A percentile compares a stretch with the other conserved stretches of the same genome.
Evolutionary conservation across 2,888 invertebrate genomes (phyloP).

Genomic region (Brenthis hecate): DNA sequence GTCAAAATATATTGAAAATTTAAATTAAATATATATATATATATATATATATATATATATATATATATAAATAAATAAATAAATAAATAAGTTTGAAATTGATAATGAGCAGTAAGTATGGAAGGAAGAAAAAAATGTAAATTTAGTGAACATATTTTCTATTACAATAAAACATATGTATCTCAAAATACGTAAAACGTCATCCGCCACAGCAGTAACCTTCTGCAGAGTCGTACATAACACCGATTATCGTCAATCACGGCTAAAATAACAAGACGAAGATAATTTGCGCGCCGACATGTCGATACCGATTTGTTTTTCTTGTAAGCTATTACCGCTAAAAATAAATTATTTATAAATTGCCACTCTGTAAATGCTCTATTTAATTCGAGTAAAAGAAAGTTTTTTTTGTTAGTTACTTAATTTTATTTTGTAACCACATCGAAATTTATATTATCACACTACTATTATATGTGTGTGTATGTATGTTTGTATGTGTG

Average conservation of each 20-base stretch:
- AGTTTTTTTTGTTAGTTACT: neutral
- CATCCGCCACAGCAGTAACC: conserved; percentile 27
- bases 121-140: too few relatives aligned
- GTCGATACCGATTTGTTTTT: conserved; percentile 63
- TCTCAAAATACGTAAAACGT: conserved; percentile 33
- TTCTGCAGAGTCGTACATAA: conserved; percentile 32
- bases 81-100: too few relatives aligned
- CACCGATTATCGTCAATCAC: conserved; percentile 44
- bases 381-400: conserved; percentile 8
- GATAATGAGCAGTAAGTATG: too few relatives aligned
- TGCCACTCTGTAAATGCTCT: conserved; percentile 39
- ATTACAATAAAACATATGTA: conserved; percentile 8
- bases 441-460: too few relatives aligned
- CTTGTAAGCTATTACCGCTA: conserved; percentile 46
- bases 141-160: neutral
- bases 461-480: too few relatives aligned
- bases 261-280: conserved; percentile 41
- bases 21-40: too few relatives aligned
- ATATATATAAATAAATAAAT: too few relatives aligned
- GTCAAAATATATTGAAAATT: too few relatives aligned
- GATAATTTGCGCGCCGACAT: conserved; percentile 46
- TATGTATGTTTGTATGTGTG: too few relatives aligned
- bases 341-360: conserved; percentile 41
- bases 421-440: neutral
- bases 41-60: too few relatives aligned